Evolutionary conservation across 2,797 vertebrate species (phyloP).

Genomic region (Lerista edwardsae): DNA sequence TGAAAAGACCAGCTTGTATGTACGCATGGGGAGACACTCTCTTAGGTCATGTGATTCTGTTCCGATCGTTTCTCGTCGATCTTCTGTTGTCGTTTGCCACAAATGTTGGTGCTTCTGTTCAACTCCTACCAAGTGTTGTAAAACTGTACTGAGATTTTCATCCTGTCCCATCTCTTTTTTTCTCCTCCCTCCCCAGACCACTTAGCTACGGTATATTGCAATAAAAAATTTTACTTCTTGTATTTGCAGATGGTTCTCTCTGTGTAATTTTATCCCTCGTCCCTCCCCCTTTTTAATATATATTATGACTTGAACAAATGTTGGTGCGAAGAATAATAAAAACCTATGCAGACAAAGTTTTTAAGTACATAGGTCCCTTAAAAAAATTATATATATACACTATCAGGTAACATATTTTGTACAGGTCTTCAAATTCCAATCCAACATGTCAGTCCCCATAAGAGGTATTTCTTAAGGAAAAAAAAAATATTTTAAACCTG

Average conservation of each 20-base stretch:
- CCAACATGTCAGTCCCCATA: conserved; percentile 66
- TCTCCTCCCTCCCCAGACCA: conserved; percentile 81
- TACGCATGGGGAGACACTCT: conserved; percentile 47
- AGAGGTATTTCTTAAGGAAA: conserved; percentile 74
- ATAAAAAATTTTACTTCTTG: conserved; percentile 85
- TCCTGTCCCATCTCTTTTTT: conserved; percentile 65
- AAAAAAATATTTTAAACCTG: conserved; percentile 89
- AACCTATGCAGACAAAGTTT: conserved; percentile 69
- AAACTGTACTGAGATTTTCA: conserved; percentile 70
- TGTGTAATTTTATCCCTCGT: conserved; percentile 76
- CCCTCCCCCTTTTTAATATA: conserved; percentile 69
- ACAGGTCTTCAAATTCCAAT: conserved; percentile 66
- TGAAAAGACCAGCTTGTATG: conserved; percentile 60
- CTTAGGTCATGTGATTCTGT: conserved; percentile 79
- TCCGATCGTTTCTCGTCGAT: conserved; percentile 50
- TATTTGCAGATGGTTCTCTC: conserved; percentile 81
- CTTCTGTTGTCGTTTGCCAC: conserved; percentile 40
- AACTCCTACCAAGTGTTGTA: conserved; percentile 77
- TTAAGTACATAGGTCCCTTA: conserved; percentile 71
- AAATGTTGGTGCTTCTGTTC: conserved; percentile 73
- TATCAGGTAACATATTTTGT: conserved; percentile 67
- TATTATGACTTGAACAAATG: conserved; percentile 86
- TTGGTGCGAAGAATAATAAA: conserved; percentile 75
- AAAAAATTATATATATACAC: conserved; percentile 58
- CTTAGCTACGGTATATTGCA: conserved; percentile 84